Evolutionary conservation across 2,113 vertebrate genomes (phyloP).

Genomic region (Phrynocephalus versicolor): DNA sequence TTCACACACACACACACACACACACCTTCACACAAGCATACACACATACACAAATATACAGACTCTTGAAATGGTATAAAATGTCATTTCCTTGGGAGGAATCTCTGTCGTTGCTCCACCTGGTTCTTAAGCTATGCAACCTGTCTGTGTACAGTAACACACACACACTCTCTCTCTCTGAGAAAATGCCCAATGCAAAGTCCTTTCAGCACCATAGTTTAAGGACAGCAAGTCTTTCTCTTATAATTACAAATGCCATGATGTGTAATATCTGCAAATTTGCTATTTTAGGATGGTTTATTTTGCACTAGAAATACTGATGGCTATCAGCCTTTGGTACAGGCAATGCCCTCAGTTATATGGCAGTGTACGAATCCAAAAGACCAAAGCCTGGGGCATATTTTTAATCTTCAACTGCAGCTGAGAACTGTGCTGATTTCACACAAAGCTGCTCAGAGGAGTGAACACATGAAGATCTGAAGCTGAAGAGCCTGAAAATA

Average conservation of each 20-base stretch:
- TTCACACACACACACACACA: not conserved
- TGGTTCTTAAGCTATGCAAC: conserved; percentile 43
- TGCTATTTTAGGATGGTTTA: not conserved
- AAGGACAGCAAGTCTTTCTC: conserved; percentile 31
- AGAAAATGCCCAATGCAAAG: conserved; percentile 21
- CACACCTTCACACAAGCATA: not conserved
- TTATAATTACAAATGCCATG: conserved; percentile 35
- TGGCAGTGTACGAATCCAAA: conserved; percentile 28
- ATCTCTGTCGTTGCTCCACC: conserved; percentile 42
- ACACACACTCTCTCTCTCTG: conserved; percentile 47
- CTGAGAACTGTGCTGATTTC: conserved; percentile 1
- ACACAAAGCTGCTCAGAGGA: conserved; percentile 15
- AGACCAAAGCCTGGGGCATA: not conserved
- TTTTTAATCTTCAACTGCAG: not conserved
- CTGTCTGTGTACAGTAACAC: conserved; percentile 14
- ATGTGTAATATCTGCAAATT: conserved; percentile 11
- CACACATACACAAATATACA: conserved; percentile 60
- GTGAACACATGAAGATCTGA: conserved; percentile 27
- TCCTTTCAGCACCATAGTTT: conserved; percentile 38
- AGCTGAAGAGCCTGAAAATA: conserved; percentile 31
- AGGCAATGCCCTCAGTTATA: conserved; percentile 39
- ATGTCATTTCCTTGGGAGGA: conserved; percentile 39
- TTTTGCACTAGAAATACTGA: conserved; percentile 28
- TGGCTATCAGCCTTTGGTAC: conserved; percentile 55
- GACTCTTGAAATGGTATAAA: conserved; percentile 63